Evolutionary conservation across 2,888 invertebrate species (phyloP), one percentile per base, ranked within the genome.

Genomic region (Clitarchus hookeri): DNA sequence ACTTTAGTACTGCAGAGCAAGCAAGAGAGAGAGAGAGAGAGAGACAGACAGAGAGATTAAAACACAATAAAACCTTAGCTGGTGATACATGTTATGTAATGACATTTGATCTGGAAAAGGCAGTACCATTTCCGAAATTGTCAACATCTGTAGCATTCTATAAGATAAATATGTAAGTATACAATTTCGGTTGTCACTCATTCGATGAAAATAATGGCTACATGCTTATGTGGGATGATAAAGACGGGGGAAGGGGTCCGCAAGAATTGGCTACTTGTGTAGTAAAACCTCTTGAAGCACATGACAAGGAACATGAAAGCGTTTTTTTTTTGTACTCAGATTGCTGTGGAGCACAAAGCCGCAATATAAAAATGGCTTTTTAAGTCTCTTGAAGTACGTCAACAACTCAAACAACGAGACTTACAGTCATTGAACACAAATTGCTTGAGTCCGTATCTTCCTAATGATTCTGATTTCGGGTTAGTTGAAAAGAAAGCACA

Each of bases 61-160:
- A n/a, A n/a, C n/a, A n/a, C n/a, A n/a, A n/a, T 83, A 83, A 83
- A 36, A 4, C 6, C 11, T 26, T 27, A 26, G 83, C 25, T 83
- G 36, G 23, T 26, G 83, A 26, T 27, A 27, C 36, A 27, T 16
- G 9, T 83, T 83, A 83, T 83, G 83, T 83, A 27, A 26, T 83
- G 83, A 83, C 83, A 13, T 83, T 83, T 27, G 83, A 83, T 16
- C 36, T 83, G 6, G 83, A 84, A 84, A 44, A 44, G 48, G 23
- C 84, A 12, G 8, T 44, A 23, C 48, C 44, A 44, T 23, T 44
- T 13, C 8, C 23, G 53, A 84, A 36, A 84, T 84, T 84, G 19
- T 44, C 48, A 44, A 44, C 26, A 6, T 19, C 48, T 6, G 19
- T 23, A n/a, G 84, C 23, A 6, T 88, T 85, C 89, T 89, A 82